Percentiles rank a stretch among this genome's conserved stretches.
Evolutionary conservation across 2,797 vertebrate species (phyloP).

Genomic region (Rousettus madagascariensis): DNA sequence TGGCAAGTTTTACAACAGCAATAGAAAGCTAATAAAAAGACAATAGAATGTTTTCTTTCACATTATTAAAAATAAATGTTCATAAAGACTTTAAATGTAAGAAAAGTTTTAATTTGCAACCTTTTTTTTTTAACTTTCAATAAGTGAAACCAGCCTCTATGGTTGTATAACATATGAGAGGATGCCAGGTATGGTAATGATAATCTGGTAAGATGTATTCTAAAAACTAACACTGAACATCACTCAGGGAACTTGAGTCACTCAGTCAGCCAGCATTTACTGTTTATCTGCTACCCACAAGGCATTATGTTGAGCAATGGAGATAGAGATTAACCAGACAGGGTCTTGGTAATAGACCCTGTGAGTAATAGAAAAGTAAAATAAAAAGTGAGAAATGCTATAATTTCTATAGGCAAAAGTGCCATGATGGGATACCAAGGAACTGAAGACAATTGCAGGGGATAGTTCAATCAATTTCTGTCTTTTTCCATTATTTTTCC

Average conservation of each 20-base stretch:
- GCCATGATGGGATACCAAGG: neutral
- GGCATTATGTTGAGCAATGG: neutral
- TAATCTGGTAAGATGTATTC: neutral
- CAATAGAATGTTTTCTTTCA: neutral
- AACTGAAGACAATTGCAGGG: neutral
- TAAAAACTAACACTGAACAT: neutral
- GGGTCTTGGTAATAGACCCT: neutral
- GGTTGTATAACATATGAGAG: neutral
- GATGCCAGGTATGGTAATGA: neutral
- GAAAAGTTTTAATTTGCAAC: neutral
- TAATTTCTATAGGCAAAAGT: neutral
- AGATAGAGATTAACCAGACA: neutral
- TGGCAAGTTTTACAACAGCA: slow-evolving; percentile 16
- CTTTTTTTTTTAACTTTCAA: neutral
- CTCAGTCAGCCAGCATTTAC: neutral
- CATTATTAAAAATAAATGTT: slow-evolving; percentile 27
- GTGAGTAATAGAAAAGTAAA: slow-evolving; percentile 17
- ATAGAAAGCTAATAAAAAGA: neutral
- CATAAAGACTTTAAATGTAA: slow-evolving; percentile 7
- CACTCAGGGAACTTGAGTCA: neutral
- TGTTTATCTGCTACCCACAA: neutral
- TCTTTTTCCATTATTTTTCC: neutral
- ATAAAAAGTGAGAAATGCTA: neutral
- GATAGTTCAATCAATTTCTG: neutral
- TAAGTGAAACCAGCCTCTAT: neutral